Evolutionary conservation across 1,140 invertebrate species (phyloP).

Genomic region (Eumaeus atala): DNA sequence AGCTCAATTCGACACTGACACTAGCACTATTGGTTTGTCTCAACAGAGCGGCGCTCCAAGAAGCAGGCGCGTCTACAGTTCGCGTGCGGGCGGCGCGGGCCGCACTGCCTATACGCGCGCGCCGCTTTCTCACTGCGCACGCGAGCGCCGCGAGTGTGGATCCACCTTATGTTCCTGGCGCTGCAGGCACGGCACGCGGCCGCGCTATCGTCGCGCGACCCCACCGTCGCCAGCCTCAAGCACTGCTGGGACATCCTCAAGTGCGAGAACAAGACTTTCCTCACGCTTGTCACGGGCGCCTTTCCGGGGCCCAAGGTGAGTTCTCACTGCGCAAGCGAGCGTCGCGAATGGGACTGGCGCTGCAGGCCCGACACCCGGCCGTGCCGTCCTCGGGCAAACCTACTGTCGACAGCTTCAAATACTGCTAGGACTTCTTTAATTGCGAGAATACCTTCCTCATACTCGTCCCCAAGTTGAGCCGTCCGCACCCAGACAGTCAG

Average conservation of each 20-base stretch:
- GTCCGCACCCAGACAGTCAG: too few species aligned
- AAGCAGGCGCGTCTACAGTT: slow-evolving; percentile 92
- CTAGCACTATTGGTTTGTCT: too few species aligned
- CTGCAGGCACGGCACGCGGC: slow-evolving; percentile 86
- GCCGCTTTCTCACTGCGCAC: slow-evolving; percentile 91
- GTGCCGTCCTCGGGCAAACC: too few species aligned
- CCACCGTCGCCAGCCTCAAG: slow-evolving; percentile 88
- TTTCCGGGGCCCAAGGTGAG: slow-evolving; percentile 89
- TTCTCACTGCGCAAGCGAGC: too few species aligned
- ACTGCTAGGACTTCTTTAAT: too few species aligned
- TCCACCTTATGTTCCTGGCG: slow-evolving; percentile 96
- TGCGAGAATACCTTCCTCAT: too few species aligned
- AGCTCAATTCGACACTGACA: too few species aligned
- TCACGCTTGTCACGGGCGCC: slow-evolving; percentile 92
- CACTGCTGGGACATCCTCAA: slow-evolving; percentile 95
- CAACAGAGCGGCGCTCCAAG: slow-evolving; percentile 84
- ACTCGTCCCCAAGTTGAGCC: too few species aligned
- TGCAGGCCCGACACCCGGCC: too few species aligned
- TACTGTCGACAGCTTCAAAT: too few species aligned
- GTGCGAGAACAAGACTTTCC: slow-evolving; percentile 91
- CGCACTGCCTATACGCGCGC: slow-evolving; percentile 92
- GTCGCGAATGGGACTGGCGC: too few species aligned
- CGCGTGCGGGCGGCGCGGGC: slow-evolving; percentile 88
- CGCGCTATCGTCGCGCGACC: slow-evolving; percentile 88
- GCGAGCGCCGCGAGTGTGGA: slow-evolving; percentile 90